phyloP scores from a whole-genome alignment of 2,888 invertebrate species.

The Apomyelois bistriatella region DNA sequence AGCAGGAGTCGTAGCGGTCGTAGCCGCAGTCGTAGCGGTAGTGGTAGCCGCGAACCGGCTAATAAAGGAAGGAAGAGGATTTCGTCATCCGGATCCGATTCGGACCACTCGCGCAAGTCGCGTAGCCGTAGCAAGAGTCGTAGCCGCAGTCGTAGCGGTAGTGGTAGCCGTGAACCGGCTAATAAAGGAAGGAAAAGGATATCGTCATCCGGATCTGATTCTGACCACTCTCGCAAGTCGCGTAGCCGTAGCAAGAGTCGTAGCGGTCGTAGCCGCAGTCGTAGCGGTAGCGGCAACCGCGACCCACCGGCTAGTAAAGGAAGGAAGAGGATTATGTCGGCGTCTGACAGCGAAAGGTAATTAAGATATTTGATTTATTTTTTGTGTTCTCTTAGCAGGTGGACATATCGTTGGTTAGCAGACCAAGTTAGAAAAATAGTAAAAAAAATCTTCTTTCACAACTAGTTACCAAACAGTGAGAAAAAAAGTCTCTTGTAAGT shows the following conservation, averaged over 20 bases:
- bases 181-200: too few relatives aligned
- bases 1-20: constrained; percentile 48
- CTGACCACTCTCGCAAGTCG: constrained; percentile 71
- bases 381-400: too few relatives aligned
- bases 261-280: constrained; percentile 42
- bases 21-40: constrained; percentile 60
- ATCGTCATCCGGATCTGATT: constrained; percentile 92
- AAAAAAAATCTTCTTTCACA: too few relatives aligned
- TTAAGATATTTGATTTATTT: background rate
- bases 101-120: constrained; percentile 71
- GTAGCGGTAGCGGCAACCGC: constrained; percentile 71
- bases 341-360: constrained; percentile 79
- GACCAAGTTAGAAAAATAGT: too few relatives aligned
- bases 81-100: constrained; percentile 92
- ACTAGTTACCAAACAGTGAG: too few relatives aligned
- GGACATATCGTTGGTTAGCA: too few relatives aligned
- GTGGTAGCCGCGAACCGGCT: constrained; percentile 69
- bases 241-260: constrained; percentile 58
- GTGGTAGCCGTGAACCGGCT: constrained; percentile 69
- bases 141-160: constrained; percentile 59
- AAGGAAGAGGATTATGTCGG: constrained; percentile 81
- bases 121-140: constrained; percentile 49
- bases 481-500: too few relatives aligned
- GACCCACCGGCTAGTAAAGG: constrained; percentile 70
- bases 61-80: too few relatives aligned